Evolutionary conservation across 2,113 vertebrate species (phyloP), one percentile per base, ranked within the genome.

Genomic region (Lepus timidus): DNA sequence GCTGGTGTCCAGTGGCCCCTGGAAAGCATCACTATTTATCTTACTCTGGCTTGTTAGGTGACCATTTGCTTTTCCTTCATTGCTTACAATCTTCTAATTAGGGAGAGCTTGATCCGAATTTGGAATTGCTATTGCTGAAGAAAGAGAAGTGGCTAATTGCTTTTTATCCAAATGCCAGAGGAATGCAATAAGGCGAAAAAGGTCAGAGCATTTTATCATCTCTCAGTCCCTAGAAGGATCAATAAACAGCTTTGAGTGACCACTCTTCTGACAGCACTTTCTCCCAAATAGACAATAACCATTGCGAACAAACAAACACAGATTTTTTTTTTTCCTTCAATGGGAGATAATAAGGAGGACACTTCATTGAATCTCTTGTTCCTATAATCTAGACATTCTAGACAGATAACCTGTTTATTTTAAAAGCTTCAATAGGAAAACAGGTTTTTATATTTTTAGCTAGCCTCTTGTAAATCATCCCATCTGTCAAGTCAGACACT

Each of bases 151-250:
- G 76, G 90, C 55, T 98, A 98, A 97, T 95, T 39, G 62, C 29
- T 91, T 97, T 98, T 97, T 27, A 90, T 58, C 31, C 25, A 94
- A 97, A 84, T 85, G 88, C 70, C 71, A 95, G 74, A 62, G 84
- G 44, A 93, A 84, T 74, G 67, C 1, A 96, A 85, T 0, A 0
- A 74, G 55, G 74, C 81, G 94, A 83, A 82, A 90, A 91, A 97
- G 91, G 83, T 94, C 93, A 96, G 58, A 93, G 44, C 11, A 93
- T n/a, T 97, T 97, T 94, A 93, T 97, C 92, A 97, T 82, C 88
- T 96, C 90, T 95, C 73, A 90, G 5, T 55, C 29, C 94, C 49
- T 67, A 22, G 85, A 93, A 96, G 75, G 94, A 98, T 98, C 96
- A 97, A 96, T 96, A 93, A 95, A 73, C 5, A 90, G 39, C 58